phyloP scores from a whole-genome alignment of 2,888 invertebrate genomes.

The Neoascia interrupta region DNA sequence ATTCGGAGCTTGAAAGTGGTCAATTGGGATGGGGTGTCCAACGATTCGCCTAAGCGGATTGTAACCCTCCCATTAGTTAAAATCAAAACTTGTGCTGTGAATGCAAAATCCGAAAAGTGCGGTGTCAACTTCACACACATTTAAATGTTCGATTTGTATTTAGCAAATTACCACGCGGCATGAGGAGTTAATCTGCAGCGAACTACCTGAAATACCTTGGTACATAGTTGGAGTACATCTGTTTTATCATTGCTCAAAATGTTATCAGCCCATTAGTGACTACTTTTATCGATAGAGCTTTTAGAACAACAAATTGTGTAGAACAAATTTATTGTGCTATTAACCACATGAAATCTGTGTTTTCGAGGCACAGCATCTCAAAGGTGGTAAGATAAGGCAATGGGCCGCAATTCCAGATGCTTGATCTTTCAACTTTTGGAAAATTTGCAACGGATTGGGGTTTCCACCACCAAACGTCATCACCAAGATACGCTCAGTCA shows the following conservation, averaged over 20 bases:
- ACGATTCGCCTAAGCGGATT: too few species aligned
- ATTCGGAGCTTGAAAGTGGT: too few species aligned
- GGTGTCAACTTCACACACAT: too few species aligned
- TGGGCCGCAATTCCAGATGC: neutral
- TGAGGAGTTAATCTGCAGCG: neutral
- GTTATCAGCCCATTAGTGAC: constrained; percentile 12
- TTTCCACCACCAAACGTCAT: too few species aligned
- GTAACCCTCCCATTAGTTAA: too few species aligned
- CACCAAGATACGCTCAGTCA: too few species aligned
- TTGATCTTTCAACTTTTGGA: neutral
- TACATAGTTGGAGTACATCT: constrained; percentile 2
- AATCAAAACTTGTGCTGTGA: too few species aligned
- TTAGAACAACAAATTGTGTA: too few species aligned
- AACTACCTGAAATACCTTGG: constrained; percentile 5
- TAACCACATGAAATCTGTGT: constrained; percentile 17
- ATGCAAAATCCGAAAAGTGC: too few species aligned
- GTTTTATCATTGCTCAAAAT: constrained; percentile 2
- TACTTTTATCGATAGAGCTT: constrained; percentile 24
- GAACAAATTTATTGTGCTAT: too few species aligned
- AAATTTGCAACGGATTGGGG: too few species aligned
- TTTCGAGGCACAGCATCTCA: constrained; percentile 3
- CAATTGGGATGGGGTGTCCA: too few species aligned
- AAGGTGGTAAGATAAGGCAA: constrained; percentile 9
- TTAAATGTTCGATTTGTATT: constrained; percentile 28
- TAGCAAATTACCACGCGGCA: constrained; percentile 10